Percentiles rank a stretch among this genome's conserved stretches.
phyloP scores from a whole-genome alignment of 2,113 vertebrate genomes.

The Arizona elegans region DNA sequence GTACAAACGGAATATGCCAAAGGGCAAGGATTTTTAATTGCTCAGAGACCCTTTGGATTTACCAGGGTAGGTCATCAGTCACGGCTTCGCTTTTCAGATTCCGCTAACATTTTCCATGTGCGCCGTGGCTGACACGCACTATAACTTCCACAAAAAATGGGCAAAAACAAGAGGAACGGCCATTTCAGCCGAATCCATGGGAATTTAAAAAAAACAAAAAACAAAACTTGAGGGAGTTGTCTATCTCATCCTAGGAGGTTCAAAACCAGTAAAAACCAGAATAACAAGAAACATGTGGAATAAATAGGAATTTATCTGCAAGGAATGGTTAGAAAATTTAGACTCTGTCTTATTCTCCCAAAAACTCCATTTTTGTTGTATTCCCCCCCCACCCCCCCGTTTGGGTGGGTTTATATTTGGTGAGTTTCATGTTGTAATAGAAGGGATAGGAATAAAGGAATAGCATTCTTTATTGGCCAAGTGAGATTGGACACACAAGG shows the following conservation, averaged over 20 bases:
- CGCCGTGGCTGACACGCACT: slow-evolving; percentile 18
- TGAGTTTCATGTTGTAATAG: background rate
- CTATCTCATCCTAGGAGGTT: background rate
- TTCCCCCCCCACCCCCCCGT: too few species aligned
- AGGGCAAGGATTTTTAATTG: slow-evolving; percentile 18
- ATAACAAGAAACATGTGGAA: background rate
- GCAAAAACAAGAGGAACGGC: background rate
- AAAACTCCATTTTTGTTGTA: background rate
- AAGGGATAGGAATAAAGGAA: too few species aligned
- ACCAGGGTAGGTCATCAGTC: background rate
- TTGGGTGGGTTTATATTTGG: background rate
- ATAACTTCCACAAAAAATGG: background rate
- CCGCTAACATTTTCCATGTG: background rate
- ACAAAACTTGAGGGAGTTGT: background rate
- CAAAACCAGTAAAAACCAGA: background rate
- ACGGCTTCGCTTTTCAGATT: background rate
- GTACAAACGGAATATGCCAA: background rate
- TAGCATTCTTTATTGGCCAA: too few species aligned
- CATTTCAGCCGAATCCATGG: background rate
- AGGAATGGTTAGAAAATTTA: background rate
- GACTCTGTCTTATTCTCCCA: background rate
- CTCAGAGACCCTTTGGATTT: background rate
- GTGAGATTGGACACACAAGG: too few species aligned
- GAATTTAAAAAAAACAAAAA: background rate
- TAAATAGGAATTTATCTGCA: background rate